These are phyloP conservation scores for Zhuqinia jingwanae DNA, from an alignment of 2,888 invertebrate species.

Conservation along the genomic window DNA sequence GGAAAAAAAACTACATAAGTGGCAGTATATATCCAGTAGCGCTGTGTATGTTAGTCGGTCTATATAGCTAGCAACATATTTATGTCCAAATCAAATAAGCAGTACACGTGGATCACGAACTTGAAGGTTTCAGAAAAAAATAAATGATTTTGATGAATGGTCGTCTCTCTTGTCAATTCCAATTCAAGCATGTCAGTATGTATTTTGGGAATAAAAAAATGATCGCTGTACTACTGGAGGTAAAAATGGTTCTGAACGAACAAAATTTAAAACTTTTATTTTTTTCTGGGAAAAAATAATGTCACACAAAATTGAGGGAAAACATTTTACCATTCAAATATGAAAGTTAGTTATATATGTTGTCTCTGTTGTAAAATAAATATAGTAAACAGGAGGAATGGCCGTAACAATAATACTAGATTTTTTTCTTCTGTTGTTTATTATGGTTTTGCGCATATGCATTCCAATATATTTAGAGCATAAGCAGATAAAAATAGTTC, in stretches of 20 bases:
- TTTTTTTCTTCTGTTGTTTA: too few species aligned
- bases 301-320: too few species aligned
- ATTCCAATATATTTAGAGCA: background rate
- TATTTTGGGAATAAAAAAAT: slow-evolving; percentile 49
- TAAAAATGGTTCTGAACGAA: background rate
- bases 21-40: background rate
- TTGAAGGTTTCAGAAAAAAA: slow-evolving; percentile 55
- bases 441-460: too few species aligned
- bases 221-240: slow-evolving; percentile 32
- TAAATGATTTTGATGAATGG: slow-evolving; percentile 72
- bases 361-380: background rate
- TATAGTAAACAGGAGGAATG: background rate
- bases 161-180: slow-evolving; percentile 66
- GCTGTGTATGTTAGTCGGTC: too few species aligned
- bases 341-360: background rate
- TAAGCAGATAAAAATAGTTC: slow-evolving; percentile 25
- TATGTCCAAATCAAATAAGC: slow-evolving; percentile 64
- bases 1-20: slow-evolving; percentile 7
- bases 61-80: slow-evolving; percentile 35
- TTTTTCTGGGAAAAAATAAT: too few species aligned
- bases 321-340: background rate
- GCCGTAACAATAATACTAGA: too few species aligned
- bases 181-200: slow-evolving; percentile 46
- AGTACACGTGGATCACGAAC: slow-evolving; percentile 73
- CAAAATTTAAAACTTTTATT: slow-evolving; percentile 14